These are phyloP conservation scores for Mactromeris polynyma DNA, from an alignment of 2,888 invertebrate genomes.

Conservation along the genomic window DNA sequence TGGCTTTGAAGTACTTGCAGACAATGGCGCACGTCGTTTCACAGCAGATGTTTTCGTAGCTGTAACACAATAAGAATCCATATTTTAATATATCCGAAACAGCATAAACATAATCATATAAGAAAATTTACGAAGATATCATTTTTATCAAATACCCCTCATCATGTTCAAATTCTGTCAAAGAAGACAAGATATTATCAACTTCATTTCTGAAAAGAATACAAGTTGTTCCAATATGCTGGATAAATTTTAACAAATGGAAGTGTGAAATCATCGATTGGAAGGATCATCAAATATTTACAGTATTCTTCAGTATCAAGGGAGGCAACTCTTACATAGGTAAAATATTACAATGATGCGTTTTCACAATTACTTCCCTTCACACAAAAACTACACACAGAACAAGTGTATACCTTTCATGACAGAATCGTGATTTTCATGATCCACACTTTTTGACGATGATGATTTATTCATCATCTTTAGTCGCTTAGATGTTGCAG, in stretches of 20 bases:
- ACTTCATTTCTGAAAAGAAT: neutral
- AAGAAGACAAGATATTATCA: too few species aligned
- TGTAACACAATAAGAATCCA: conserved; percentile 35
- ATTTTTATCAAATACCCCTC: too few species aligned
- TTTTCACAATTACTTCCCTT: conserved; percentile 14
- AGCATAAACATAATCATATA: neutral
- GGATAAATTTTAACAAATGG: neutral
- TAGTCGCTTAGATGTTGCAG: conserved; percentile 44
- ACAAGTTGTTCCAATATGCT: neutral
- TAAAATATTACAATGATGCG: neutral
- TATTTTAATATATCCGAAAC: neutral
- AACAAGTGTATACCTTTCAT: conserved; percentile 14
- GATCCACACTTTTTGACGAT: conserved; percentile 55
- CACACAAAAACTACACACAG: neutral
- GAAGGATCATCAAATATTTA: neutral
- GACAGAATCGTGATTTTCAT: conserved; percentile 22
- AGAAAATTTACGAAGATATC: neutral
- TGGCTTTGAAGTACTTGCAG: conserved; percentile 51
- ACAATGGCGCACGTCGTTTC: conserved; percentile 42
- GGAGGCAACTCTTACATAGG: neutral
- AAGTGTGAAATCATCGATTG: neutral
- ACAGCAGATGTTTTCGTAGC: conserved; percentile 59
- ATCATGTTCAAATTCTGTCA: too few species aligned
- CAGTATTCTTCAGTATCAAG: neutral
- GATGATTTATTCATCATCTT: conserved; percentile 60